Evolutionary conservation across 2,888 invertebrate genomes (phyloP), one percentile per base, ranked within the genome.

Genomic region (Selenia dentaria): DNA sequence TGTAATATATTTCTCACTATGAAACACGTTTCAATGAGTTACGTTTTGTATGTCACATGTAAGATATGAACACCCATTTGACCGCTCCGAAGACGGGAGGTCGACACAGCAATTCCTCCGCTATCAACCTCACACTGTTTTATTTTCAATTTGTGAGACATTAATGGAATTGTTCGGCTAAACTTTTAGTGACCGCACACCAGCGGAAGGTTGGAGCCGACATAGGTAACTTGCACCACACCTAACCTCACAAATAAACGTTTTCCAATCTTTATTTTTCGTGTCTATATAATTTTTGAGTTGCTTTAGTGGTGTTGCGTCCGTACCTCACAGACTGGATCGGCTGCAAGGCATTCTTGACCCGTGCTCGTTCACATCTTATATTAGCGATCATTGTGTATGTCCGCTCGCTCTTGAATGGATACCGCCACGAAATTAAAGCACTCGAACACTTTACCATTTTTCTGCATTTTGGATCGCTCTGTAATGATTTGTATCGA

Each of bases 201-300:
- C 92, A 93, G 91, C 92, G 93, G 93, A 93, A 93, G 92, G 92
- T 93, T 89, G 93, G 93, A 92, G 90, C 88, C 86, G 93, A 93
- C 84, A 92, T 93, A 93, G 93, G 93, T 93, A 93, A 93, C 92
- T 89, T 90, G 90, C 89, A 91, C 89, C 69, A 86, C 84, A 88
- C 89, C 85, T 88, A 88, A 88, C 87, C 86, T 85, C 89, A 88
- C 85, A 86, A 83, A 80, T 87, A 83, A 84, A 84, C 83, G 83
- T 86, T 84, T 88, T 89, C 79, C 84, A 81, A 85, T 79, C 82
- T 83, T 86, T 85, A 78, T 84, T 85, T 87, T 89, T 79, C 85
- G 83, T 87, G 87, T 89, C 86, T 88, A 86, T 87, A 86, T 86
- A 85, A 84, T 74, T 89, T 74, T 89, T 90, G 89, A 90, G 87